Evolutionary conservation across 1,140 invertebrate species (phyloP), one percentile per base, ranked within the genome.

Genomic region (Bradysia coprophila): DNA sequence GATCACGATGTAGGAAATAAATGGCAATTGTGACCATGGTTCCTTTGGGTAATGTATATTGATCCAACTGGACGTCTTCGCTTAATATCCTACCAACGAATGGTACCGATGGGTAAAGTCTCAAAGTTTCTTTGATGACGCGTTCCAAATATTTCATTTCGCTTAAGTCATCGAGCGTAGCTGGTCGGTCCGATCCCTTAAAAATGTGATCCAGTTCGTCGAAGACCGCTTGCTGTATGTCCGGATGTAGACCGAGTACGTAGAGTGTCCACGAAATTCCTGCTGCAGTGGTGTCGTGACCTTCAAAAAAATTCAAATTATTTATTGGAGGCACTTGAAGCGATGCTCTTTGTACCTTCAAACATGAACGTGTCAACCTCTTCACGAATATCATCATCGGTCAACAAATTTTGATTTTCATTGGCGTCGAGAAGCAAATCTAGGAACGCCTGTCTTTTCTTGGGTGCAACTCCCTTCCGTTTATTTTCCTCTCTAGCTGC

Each of bases 281-380:
- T 2, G 72, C 66, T 2, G 78, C 72, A 1, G 81, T 83, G n/a
- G 85, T 89, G 54, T 89, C 86, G 52, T 89, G 82, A 13, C 81
- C 81, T 71, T 76, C 57, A 49, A 41, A 4, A 13, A 33, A 20
- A n/a, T 46, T n/a, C 9, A 34, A n/a, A 11, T 3, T 23, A 22
- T n/a, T n/a, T n/a, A n/a, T n/a, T n/a, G n/a, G n/a, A n/a, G n/a
- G n/a, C n/a, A n/a, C n/a, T 19, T 21, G 31, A 21, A 23, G 45
- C 50, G 51, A 43, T 78, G 78, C 63, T 78, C 78, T 57, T 87
- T 81, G 37, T 77, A 64, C 32, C 88, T 81, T 50, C 80, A n/a
- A n/a, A n/a, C n/a, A n/a, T n/a, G n/a, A n/a, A n/a, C n/a, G n/a
- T n/a, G n/a, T n/a, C n/a, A n/a, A n/a, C n/a, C n/a, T n/a, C n/a